Percentiles rank a stretch among this genome's conserved stretches.
phyloP scores from a whole-genome alignment of 2,113 vertebrate genomes.

The Sapayoa aenigma region DNA sequence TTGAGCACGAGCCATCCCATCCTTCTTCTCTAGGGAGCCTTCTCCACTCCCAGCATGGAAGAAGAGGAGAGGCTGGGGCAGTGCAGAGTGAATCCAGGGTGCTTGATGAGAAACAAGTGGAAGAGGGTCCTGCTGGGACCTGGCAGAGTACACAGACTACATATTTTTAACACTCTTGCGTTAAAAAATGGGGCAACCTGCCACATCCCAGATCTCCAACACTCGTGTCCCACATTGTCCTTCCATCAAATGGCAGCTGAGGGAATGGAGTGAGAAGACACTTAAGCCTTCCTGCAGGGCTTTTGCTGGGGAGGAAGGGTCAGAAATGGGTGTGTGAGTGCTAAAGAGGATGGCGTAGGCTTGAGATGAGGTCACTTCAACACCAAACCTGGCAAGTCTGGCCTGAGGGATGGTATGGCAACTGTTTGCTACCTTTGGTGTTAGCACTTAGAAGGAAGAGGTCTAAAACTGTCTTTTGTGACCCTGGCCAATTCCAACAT shows the following conservation, averaged over 20 bases:
- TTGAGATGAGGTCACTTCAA: conserved; percentile 22
- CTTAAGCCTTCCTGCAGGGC: not conserved
- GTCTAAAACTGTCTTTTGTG: not conserved
- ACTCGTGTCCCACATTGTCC: not conserved
- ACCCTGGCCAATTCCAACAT: not conserved
- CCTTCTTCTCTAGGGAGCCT: not conserved
- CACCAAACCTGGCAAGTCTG: not conserved
- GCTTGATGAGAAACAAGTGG: conserved; percentile 11
- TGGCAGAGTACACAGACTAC: not conserved
- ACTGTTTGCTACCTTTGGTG: not conserved
- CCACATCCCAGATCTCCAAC: not conserved
- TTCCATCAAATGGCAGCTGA: conserved; percentile 32
- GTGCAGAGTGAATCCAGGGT: not conserved
- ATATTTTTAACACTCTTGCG: not conserved
- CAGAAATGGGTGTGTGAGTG: conserved; percentile 12
- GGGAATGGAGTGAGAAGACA: not conserved
- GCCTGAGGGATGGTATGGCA: not conserved
- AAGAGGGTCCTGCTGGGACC: not conserved
- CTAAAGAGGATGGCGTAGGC: conserved; percentile 8
- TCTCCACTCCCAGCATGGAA: not conserved
- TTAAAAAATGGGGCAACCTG: not conserved
- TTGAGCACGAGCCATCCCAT: not conserved
- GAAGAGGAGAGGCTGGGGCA: not conserved
- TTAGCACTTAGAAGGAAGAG: not conserved
- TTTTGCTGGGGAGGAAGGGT: not conserved